phyloP scores from a whole-genome alignment of 2,113 vertebrate genomes.

The Hemibates koningsi region DNA sequence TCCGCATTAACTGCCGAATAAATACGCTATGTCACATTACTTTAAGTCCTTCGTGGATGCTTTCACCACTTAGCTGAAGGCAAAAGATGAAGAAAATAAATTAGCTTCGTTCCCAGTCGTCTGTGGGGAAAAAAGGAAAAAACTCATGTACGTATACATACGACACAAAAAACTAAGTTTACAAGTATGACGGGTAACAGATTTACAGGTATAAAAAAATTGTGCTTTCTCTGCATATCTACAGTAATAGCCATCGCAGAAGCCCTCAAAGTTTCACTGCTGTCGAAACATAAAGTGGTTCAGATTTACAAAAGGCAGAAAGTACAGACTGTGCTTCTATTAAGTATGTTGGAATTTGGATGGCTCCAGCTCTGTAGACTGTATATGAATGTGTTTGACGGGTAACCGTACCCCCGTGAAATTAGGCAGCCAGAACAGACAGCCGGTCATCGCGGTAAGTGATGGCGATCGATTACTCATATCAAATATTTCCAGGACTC shows the following conservation, averaged over 20 bases:
- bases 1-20: slow-evolving; percentile 40
- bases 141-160: not conserved
- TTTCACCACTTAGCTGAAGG: not conserved
- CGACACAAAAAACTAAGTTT: not conserved
- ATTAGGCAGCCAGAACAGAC: not conserved
- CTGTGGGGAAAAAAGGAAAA: not conserved
- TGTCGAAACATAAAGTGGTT: not conserved
- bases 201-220: slow-evolving; percentile 23
- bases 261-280: not conserved
- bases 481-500: not conserved
- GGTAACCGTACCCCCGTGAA: not conserved
- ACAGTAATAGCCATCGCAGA: not conserved
- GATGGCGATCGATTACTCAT: not conserved
- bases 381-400: not conserved
- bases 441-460: not conserved
- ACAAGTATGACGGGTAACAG: not conserved
- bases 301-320: not conserved
- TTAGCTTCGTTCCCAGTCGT: slow-evolving; percentile 17
- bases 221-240: slow-evolving; percentile 27
- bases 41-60: not conserved
- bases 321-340: not conserved
- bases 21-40: slow-evolving; percentile 12
- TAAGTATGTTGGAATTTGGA: not conserved
- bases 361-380: not conserved
- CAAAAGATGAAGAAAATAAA: not conserved